Conservation (phyloP, 2,888 invertebrate species). For the Lasioglossum morio region DNA sequence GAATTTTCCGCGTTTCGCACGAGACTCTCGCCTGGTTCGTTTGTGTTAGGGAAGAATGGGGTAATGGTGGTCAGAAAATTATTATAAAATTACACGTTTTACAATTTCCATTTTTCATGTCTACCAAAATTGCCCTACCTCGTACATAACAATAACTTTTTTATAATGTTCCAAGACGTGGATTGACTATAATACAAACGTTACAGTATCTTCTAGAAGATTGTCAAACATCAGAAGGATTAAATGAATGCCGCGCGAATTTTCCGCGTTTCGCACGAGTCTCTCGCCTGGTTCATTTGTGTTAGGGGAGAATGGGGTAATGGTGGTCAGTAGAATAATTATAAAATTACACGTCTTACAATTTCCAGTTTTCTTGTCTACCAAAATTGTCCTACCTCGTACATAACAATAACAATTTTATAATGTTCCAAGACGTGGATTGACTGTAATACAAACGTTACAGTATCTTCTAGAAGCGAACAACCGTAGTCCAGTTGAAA, state of each 20-base stretch:
- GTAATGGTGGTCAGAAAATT: background rate
- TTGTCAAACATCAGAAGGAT: no score
- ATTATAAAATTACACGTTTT: background rate
- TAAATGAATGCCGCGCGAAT: background rate
- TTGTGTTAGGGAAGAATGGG: background rate
- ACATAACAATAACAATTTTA: no score
- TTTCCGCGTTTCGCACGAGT: background rate
- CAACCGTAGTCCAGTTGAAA: no score
- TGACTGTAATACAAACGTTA: no score
- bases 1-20: background rate
- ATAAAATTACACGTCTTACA: background rate
- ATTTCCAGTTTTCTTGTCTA: background rate
- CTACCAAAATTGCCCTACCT: background rate
- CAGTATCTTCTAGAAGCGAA: background rate
- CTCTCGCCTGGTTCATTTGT: background rate
- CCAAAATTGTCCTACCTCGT: background rate
- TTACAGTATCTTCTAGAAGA: no score
- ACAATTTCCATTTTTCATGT: background rate
- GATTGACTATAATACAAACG: no score
- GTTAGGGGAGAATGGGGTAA: background rate
- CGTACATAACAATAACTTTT: no score
- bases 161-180: no score
- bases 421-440: no score
- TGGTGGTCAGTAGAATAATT: background rate
- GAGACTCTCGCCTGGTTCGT: background rate